Evolutionary conservation across 2,113 vertebrate genomes (phyloP).

Genomic region (Gyps fulvus): DNA sequence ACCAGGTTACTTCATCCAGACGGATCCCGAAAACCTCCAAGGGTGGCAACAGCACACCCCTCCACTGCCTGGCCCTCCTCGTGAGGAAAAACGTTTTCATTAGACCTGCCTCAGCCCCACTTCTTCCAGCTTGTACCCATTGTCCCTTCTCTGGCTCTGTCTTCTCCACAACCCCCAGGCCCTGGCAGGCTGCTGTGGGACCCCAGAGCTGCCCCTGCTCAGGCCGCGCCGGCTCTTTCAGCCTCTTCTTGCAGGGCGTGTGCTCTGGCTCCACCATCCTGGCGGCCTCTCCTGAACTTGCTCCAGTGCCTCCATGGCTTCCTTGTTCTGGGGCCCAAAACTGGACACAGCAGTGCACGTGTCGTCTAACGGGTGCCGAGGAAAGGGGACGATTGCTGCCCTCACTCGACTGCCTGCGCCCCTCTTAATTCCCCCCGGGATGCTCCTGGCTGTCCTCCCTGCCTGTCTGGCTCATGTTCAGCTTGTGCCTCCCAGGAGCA

Average conservation of each 20-base stretch:
- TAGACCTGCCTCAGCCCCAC: not conserved
- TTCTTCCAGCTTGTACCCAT: not conserved
- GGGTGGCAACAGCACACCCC: not conserved
- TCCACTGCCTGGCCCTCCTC: not conserved
- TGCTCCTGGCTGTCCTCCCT: not conserved
- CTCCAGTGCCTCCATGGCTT: not conserved
- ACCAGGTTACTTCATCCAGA: not conserved
- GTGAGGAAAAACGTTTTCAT: not conserved
- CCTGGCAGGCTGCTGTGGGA: not conserved
- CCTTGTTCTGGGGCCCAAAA: too few species aligned
- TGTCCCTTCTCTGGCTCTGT: not conserved
- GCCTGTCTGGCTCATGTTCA: not conserved
- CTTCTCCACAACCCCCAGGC: not conserved
- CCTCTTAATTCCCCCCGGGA: too few species aligned
- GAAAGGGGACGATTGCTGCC: not conserved
- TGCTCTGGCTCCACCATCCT: not conserved
- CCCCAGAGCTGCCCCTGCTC: not conserved
- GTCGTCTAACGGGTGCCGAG: not conserved
- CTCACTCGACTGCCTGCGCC: too few species aligned
- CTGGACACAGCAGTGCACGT: not conserved
- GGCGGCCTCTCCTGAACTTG: not conserved
- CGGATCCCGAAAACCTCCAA: not conserved
- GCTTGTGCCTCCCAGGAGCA: too few species aligned
- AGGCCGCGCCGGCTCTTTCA: too few species aligned
- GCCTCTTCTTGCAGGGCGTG: accelerated